A percentile compares a stretch with the other conserved stretches of the same genome.
phyloP scores from a whole-genome alignment of 1,140 invertebrate genomes.

The Hyles euphorbiae region DNA sequence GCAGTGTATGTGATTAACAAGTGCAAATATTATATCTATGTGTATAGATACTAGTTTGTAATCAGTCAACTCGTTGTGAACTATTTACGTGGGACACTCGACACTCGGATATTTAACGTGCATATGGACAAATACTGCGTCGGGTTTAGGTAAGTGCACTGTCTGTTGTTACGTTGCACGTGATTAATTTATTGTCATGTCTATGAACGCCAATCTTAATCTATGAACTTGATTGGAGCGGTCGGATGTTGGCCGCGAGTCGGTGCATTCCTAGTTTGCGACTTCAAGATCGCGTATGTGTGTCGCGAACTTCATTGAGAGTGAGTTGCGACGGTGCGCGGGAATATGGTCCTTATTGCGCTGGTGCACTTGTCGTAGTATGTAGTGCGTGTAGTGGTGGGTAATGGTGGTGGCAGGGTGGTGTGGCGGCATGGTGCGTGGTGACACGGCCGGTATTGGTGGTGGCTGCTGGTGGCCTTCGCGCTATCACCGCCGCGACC shows the following conservation, averaged over 20 bases:
- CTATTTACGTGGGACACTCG: constrained; percentile 22
- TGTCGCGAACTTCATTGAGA: constrained; percentile 31
- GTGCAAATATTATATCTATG: constrained; percentile 43
- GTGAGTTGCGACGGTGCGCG: constrained; percentile 6
- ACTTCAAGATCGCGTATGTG: constrained; percentile 41
- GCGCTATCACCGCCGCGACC: constrained; percentile 18
- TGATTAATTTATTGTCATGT: constrained; percentile 21
- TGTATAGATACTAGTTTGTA: too few species aligned
- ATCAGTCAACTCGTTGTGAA: neutral
- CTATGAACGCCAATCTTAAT: constrained; percentile 64
- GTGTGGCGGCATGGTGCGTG: too few species aligned
- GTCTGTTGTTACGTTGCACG: neutral
- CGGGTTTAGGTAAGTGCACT: constrained; percentile 43
- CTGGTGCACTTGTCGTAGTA: constrained; percentile 19
- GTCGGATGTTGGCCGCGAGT: constrained; percentile 43
- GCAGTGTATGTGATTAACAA: constrained; percentile 55
- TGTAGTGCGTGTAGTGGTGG: constrained; percentile 22
- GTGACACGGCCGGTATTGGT: too few species aligned
- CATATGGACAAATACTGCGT: constrained; percentile 55
- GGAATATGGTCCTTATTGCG: constrained; percentile 34
- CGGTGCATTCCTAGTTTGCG: constrained; percentile 53
- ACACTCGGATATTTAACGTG: constrained; percentile 22
- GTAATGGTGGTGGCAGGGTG: too few species aligned
- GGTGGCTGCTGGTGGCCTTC: constrained; percentile 28
- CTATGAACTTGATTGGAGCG: constrained; percentile 70